Evolutionary conservation across 2,113 vertebrate species (phyloP), one percentile per base, ranked within the genome.

Genomic region (Turnix velox): DNA sequence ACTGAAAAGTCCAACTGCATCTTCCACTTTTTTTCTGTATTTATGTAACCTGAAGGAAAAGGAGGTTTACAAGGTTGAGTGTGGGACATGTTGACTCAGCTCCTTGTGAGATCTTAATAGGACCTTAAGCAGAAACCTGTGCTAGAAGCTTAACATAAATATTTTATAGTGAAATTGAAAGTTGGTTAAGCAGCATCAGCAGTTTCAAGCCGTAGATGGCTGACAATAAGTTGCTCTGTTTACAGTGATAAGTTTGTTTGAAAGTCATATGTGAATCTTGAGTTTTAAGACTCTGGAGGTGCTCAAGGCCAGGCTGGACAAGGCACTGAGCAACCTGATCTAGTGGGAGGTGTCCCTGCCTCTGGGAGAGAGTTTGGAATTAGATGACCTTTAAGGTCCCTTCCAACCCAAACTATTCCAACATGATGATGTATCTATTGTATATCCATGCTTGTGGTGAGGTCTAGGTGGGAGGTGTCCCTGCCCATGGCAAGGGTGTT

Each of bases 101-200:
- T 78, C 25, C 23, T 84, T 25, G 6, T 46, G 79, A 65, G 83
- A 67, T 8, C 61, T 81, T 92, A 81, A 69, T 27, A 94, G 61
- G 67, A 95, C 68, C 51, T 18, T 71, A 75, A 88, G 67, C 72
- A 85, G 82, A 57, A 94, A 61, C 52, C 46, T 77, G 75, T 86
- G 79, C 85, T 93, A 48, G 83, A 80, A 94, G 79, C 75, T 67
- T 63, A 37, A 68, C 57, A 81, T 90, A 40, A 96, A 96, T 95
- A 87, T 87, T 93, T 96, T 42, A 93, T 94, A 45, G 43, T 84
- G 69, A 92, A 86, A 68, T 54, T 18, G 35, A 87, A 90, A 85
- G 78, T 16, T 90, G 48, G 42, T 73, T 87, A 45, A 91, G 90
- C 59, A 63, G 39, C 78, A 86, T 93, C 90, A 93, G 75, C 93